These are phyloP conservation scores for Cyprinodon brontotheroides DNA, from an alignment of 2,113 vertebrate species.

Conservation along the genomic window DNA sequence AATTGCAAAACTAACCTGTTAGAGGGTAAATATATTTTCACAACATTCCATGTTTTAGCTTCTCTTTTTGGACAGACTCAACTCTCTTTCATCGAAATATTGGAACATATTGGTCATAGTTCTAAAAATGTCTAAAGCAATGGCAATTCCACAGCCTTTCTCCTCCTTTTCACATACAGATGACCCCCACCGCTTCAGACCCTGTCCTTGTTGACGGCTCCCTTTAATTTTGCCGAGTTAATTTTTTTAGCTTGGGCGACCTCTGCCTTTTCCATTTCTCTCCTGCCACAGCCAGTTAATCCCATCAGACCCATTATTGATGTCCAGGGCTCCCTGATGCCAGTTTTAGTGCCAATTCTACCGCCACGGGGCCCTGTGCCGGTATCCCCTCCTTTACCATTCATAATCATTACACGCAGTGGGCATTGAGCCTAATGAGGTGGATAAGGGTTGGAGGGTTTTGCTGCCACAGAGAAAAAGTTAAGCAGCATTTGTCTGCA, in stretches of 20 bases:
- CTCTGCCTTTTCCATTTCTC: slow-evolving; percentile 53
- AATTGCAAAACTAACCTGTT: too few relatives aligned
- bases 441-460: slow-evolving; percentile 56
- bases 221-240: slow-evolving; percentile 61
- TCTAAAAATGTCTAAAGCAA: background rate
- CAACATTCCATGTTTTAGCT: slow-evolving; percentile 12
- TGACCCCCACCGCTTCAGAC: background rate
- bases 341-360: slow-evolving; percentile 65
- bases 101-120: slow-evolving; percentile 9
- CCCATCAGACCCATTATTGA: slow-evolving; percentile 73
- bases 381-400: slow-evolving; percentile 48
- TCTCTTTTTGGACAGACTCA: slow-evolving; percentile 20
- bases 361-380: slow-evolving; percentile 58
- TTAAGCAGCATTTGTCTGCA: slow-evolving; percentile 27
- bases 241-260: slow-evolving; percentile 61
- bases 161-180: slow-evolving; percentile 20
- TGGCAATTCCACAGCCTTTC: slow-evolving; percentile 19
- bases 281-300: slow-evolving; percentile 70
- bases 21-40: background rate
- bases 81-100: slow-evolving; percentile 1
- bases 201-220: slow-evolving; percentile 43
- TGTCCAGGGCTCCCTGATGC: slow-evolving; percentile 66
- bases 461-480: slow-evolving; percentile 33
- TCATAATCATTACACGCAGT: slow-evolving; percentile 61
- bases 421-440: slow-evolving; percentile 67